Evolutionary conservation across 2,113 vertebrate genomes (phyloP), one percentile per base, ranked within the genome.

Genomic region (Antechinus stuartii): DNA sequence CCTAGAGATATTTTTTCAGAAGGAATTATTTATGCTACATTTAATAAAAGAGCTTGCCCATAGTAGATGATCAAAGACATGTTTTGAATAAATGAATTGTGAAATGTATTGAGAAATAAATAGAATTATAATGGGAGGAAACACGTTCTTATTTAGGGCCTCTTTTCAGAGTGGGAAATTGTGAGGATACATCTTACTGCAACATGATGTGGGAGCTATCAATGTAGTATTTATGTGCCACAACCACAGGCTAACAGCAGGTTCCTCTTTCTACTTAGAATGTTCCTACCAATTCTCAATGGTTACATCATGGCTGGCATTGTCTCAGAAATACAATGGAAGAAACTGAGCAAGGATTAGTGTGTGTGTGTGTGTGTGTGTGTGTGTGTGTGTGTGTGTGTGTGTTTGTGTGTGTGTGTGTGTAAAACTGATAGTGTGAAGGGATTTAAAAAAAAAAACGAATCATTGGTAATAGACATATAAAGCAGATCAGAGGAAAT

Each of bases 61-160:
- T 22, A 84, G 16, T 76, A 42, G 35, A 19, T 42, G 68, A 42
- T n/a, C 68, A 22, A 22, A 42, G 8, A 84, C 42, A 23, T 84
- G 91, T 96, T 91, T 95, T 94, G 95, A 97, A 97, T 84, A 7
- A 0, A 46, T 95, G 12, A 91, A 96, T 53, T 3, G 54, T 84
- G 49, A 49, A 49, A 47, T 47, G 6, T 46, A 2, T 14, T 14
- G 16, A 89, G n/a, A 25, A 54, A 42, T 52, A 53, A 27, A 42
- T 0, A 26, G 50, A 42, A 93, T 0, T 76, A 56, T 91, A 55
- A 16, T 90, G 11, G 2, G 9, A 92, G 90, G 24, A 16, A 53
- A 52, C 0, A 1, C 14, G 6, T 16, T 10, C 24, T 68, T 93
- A 90, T 49, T 42, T 8, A 42, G 68, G n/a, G 19, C 19, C 42